Evolutionary conservation across 1,140 invertebrate genomes (phyloP).

Genomic region (Pomphorhynchus laevis): DNA sequence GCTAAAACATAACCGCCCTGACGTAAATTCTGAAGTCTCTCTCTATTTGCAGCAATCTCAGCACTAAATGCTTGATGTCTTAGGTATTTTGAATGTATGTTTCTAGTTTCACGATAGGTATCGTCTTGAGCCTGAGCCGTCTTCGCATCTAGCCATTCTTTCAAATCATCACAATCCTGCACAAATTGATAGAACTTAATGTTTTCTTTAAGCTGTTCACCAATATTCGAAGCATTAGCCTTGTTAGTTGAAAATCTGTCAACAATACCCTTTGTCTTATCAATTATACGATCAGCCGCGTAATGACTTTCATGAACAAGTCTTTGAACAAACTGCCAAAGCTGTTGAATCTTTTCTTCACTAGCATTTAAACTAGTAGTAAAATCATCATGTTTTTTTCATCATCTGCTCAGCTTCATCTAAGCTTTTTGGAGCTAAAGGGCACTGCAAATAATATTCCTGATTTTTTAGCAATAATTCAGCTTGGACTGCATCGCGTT

Average conservation of each 20-base stretch:
- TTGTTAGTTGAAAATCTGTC: conserved; percentile 1
- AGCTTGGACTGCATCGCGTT: conserved; percentile 73
- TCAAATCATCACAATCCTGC: conserved; percentile 68
- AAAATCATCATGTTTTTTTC: conserved; percentile 85
- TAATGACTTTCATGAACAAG: conserved; percentile 52
- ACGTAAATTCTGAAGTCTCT: conserved; percentile 50
- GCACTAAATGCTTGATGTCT: conserved; percentile 93
- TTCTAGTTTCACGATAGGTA: conserved; percentile 80
- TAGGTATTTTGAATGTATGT: conserved; percentile 94
- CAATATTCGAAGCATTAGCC: not conserved
- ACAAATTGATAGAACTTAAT: conserved; percentile 71
- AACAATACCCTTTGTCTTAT: conserved; percentile 1
- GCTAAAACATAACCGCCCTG: conserved; percentile 19
- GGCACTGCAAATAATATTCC: conserved; percentile 57
- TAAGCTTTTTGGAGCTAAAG: conserved; percentile 22
- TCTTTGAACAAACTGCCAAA: conserved; percentile 55
- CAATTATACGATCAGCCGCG: conserved; percentile 45
- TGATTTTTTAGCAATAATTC: conserved; percentile 86
- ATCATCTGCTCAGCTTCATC: conserved; percentile 86
- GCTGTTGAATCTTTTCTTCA: conserved; percentile 83
- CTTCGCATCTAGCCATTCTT: conserved; percentile 91
- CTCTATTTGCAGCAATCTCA: conserved; percentile 89
- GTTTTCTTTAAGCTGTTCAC: conserved; percentile 37
- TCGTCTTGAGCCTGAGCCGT: conserved; percentile 91
- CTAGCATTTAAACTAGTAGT: conserved; percentile 97